A percentile compares a stretch with the other conserved stretches of the same genome.
Evolutionary conservation across 2,888 invertebrate genomes (phyloP).

Genomic region (Stenolophus ochropezus): DNA sequence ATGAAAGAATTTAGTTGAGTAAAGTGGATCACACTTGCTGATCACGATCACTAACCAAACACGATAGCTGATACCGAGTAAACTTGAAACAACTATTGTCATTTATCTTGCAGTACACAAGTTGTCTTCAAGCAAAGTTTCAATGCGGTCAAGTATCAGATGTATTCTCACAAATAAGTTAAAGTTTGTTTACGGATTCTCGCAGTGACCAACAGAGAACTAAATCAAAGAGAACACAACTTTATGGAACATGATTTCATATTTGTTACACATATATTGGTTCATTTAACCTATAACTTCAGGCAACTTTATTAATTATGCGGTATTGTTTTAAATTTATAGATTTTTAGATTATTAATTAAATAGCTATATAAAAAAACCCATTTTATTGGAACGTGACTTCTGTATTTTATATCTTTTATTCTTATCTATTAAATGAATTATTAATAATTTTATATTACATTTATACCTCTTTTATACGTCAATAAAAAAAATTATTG

Average conservation of each 20-base stretch:
- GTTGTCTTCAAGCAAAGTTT: not conserved
- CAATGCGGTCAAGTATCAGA: conserved; percentile 27
- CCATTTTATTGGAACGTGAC: too few relatives aligned
- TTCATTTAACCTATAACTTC: not conserved
- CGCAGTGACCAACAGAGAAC: not conserved
- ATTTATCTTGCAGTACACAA: conserved; percentile 36
- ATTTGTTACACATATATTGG: not conserved
- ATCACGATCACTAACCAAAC: not conserved
- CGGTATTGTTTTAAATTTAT: too few relatives aligned
- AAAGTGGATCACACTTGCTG: not conserved
- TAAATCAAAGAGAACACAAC: not conserved
- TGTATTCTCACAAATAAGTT: conserved; percentile 25
- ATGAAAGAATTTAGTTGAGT: not conserved
- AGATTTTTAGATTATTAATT: too few relatives aligned
- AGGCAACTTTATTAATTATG: not conserved
- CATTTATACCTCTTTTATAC: too few relatives aligned
- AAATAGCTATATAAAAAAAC: too few relatives aligned
- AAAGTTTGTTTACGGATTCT: conserved; percentile 17
- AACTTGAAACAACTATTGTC: conserved; percentile 46
- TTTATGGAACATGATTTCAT: not conserved
- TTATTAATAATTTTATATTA: too few relatives aligned
- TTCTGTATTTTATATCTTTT: too few relatives aligned
- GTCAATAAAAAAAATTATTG: too few relatives aligned
- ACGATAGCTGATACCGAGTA: not conserved
- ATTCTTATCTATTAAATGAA: too few relatives aligned